Percentiles rank a stretch among this genome's conserved stretches.
phyloP scores from a whole-genome alignment of 1,140 invertebrate genomes.

The Drosophila burlai region DNA sequence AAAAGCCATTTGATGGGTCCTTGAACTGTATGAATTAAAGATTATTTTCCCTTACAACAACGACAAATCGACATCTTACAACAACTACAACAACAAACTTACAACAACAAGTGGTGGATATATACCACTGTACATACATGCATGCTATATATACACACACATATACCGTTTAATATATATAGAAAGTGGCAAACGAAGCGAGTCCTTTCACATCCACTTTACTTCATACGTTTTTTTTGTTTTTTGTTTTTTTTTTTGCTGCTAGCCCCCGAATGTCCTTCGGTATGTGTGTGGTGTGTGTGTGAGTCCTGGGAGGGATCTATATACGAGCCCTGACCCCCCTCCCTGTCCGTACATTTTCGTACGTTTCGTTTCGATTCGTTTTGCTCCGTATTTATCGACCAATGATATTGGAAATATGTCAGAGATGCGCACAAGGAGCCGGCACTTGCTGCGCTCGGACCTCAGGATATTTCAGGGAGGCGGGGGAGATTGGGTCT shows the following conservation, averaged over 20 bases:
- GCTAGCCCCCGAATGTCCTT: slow-evolving; percentile 53
- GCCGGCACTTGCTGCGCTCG: slow-evolving; percentile 69
- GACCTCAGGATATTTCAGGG: slow-evolving; percentile 32
- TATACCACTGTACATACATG: background rate
- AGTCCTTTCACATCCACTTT: slow-evolving; percentile 45
- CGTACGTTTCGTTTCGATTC: slow-evolving; percentile 82
- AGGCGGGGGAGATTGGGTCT: background rate
- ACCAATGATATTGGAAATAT: slow-evolving; percentile 85
- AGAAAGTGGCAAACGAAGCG: slow-evolving; percentile 40
- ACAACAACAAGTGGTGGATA: slow-evolving; percentile 50
- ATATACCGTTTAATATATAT: background rate
- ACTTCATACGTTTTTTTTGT: slow-evolving; percentile 2
- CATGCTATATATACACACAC: background rate
- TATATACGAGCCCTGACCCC: slow-evolving; percentile 46
- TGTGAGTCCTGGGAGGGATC: slow-evolving; percentile 37
- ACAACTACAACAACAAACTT: background rate
- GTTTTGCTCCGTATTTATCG: slow-evolving; percentile 84
- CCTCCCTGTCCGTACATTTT: slow-evolving; percentile 36
- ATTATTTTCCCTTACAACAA: slow-evolving; percentile 6
- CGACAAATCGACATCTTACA: slow-evolving; percentile 20
- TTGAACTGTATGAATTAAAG: background rate
- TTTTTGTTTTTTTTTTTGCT: slow-evolving; percentile 24
- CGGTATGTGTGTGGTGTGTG: slow-evolving; percentile 17
- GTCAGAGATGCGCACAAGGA: slow-evolving; percentile 84
- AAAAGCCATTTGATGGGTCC: background rate